phyloP scores from a whole-genome alignment of 2,888 invertebrate species.

The Lithophane leautieri region DNA sequence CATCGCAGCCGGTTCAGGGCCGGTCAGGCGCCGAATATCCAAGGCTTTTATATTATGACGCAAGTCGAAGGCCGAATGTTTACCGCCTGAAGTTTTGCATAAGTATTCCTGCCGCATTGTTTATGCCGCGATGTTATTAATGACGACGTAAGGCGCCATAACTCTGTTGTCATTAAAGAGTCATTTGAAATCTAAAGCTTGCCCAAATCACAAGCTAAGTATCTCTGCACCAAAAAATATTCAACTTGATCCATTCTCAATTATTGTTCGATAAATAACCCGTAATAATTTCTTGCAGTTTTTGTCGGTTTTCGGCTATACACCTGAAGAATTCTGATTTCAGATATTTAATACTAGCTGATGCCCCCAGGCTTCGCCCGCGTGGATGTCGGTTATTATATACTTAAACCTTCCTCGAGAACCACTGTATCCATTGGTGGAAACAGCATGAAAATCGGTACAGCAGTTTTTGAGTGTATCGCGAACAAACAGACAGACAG shows the following conservation, averaged over 20 bases:
- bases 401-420: too few relatives aligned
- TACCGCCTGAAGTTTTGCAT: conserved; percentile 27
- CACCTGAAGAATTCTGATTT: background rate
- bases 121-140: conserved; percentile 31
- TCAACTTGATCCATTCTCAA: background rate
- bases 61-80: conserved; percentile 41
- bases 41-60: conserved; percentile 36
- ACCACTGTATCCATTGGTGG: too few relatives aligned
- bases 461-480: too few relatives aligned
- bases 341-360: conserved; percentile 18
- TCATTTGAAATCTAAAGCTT: conserved; percentile 10
- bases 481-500: too few relatives aligned
- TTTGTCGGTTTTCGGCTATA: too few relatives aligned
- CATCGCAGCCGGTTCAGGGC: conserved; percentile 45
- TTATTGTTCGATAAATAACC: background rate
- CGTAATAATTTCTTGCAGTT: background rate
- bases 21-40: conserved; percentile 36
- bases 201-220: background rate
- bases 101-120: conserved; percentile 51
- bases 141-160: background rate
- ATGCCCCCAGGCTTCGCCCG: too few relatives aligned
- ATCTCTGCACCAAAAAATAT: background rate
- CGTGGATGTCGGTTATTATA: too few relatives aligned
- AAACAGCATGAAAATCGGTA: too few relatives aligned
- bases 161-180: conserved; percentile 12